Conservation (phyloP, 2,888 invertebrate genomes). For the Hemaris fuciformis region DNA sequence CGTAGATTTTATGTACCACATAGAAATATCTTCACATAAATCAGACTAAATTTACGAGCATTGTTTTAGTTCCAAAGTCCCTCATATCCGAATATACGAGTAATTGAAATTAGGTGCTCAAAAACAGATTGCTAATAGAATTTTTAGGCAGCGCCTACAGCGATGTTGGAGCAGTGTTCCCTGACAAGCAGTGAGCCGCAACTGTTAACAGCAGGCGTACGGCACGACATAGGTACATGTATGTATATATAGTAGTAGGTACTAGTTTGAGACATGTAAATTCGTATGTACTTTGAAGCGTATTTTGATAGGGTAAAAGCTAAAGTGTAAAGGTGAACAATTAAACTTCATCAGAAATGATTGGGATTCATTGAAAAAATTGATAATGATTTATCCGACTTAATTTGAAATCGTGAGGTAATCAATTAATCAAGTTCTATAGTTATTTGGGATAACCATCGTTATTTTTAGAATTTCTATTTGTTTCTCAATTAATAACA, state of each 20-base stretch:
- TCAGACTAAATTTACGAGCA: neutral
- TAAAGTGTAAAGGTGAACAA: no score
- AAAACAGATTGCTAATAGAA: neutral
- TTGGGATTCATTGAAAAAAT: no score
- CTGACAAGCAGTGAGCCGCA: neutral
- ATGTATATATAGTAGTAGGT: no score
- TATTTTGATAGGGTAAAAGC: no score
- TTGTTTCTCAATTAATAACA: no score
- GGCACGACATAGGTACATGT: neutral
- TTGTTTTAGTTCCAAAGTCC: no score
- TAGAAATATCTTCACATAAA: neutral
- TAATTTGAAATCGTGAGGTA: no score
- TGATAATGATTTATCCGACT: no score
- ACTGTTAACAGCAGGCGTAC: neutral
- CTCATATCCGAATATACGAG: neutral
- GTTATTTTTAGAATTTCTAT: no score
- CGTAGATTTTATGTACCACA: neutral
- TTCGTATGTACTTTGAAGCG: neutral
- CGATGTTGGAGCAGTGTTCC: neutral
- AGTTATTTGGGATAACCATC: no score
- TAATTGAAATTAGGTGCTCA: neutral
- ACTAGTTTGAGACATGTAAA: neutral
- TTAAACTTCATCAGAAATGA: no score
- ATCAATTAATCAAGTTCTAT: no score
- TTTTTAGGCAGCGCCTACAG: neutral